Evolutionary conservation across 2,113 vertebrate species (phyloP), one percentile per base, ranked within the genome.

Genomic region (Calyptomena viridis): DNA sequence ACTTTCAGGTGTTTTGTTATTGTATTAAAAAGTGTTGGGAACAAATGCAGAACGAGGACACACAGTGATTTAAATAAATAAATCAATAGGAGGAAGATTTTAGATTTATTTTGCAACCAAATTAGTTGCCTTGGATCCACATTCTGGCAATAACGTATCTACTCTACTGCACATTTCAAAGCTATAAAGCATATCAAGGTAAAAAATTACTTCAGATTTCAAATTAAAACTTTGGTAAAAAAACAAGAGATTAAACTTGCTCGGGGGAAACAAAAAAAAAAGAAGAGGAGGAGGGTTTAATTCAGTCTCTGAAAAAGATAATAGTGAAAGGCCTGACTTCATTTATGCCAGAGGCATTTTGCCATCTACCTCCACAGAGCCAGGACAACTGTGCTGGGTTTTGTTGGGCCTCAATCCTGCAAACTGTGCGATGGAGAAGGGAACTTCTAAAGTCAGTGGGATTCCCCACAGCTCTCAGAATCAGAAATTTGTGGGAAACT

Each of bases 401-500:
- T 66, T 74, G 31, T 25, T 9, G 7, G 79, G 87, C 86, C 73
- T 56, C 73, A 72, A 9, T 87, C 76, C 68, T 23, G 31, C 84
- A 91, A 87, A 92, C 64, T 75, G 64, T 78, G 68, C 0, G 0
- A 82, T 20, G 58, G 28, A 81, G 37, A 87, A 87, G 84, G 89
- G 89, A 95, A 87, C 89, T 90, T 96, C 95, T 89, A 19, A 87
- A 97, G 94, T 84, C 91, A 94, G 89, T 92, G 96, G 96, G 96
- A 97, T 96, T 97, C 94, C 96, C 95, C 84, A 87, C 84, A 91
- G 84, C 91, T 92, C 81, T 64, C 84, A 66, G 86, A 81, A 87
- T 87, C 89, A 94, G 84, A 95, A 94, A 87, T 84, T 92, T 94
- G 87, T 95, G 96, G 94, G 94, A 93, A 97, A 94, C 94, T 95